Base-by-base conservation (phyloP, 1,140 invertebrate species). In the Tetramorium alpestre region DNA sequence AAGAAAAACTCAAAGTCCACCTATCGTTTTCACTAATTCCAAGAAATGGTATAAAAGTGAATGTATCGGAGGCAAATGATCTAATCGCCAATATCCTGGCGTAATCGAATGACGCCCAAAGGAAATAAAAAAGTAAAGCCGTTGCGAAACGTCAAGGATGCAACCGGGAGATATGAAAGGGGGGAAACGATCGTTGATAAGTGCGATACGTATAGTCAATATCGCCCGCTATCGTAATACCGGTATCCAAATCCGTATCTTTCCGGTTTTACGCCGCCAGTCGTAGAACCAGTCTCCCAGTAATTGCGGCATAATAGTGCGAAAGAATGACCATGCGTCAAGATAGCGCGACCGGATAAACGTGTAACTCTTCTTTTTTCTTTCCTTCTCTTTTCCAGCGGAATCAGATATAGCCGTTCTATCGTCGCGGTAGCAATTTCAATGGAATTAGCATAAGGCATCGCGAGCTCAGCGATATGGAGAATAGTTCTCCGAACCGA, bases 321-420 rank as follows among this genome's bases (percentile, higher is more conserved):
- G 58, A 88, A 91, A 91, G 90, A 90, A 91, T 88, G 87, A 80
- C 69, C 86, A 87, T 88, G 87, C 88, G 87, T 92, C 92, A 88
- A 93, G 89, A 88, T 88, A 86, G 89, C 90, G 87, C 87, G 73
- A 88, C 86, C 58, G 92, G 92, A 92, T 93, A 92, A 93, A 92
- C 89, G 87, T 18, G 72, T 88, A 91, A 92, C 89, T 89, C 87
- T 91, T 65, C 91, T 33, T 91, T 65, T 13, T 41, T 3, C 1
- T 89, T 18, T 3, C 7, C 22, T 64, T 13, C 16, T 41, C 41
- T 38, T 33, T 28, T 25, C 65, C 41, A 69, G 41, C 22, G 85
- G 90, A 91, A 92, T 86, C 89, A 86, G 87, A 92, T 41, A 73
- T 6, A 10, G 76, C 16, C 51, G 38, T 47, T 69, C 44, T 58